phyloP scores from a whole-genome alignment of 2,797 vertebrate species.

The Passerculus sandwichensis region DNA sequence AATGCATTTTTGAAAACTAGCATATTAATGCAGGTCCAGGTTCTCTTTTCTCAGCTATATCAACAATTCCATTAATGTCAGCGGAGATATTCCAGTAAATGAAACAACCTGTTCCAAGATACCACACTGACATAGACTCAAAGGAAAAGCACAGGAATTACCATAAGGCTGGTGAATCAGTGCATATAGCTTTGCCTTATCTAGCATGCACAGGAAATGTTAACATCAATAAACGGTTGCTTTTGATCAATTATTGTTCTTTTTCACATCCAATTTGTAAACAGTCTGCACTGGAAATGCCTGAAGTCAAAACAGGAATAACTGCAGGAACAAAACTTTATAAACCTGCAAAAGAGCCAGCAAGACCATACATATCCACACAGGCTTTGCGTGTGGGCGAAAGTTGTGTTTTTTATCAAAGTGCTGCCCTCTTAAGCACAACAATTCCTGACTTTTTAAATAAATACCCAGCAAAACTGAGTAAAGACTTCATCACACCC shows the following conservation, averaged over 20 bases:
- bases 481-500: not conserved
- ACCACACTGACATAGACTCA: not conserved
- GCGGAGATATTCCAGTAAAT: not conserved
- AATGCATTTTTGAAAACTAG: slow-evolving; percentile 12
- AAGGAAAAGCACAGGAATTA: not conserved
- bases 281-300: slow-evolving; percentile 31
- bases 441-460: not conserved
- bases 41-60: slow-evolving; percentile 3
- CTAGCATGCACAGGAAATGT: not conserved
- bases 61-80: slow-evolving; percentile 14
- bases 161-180: not conserved
- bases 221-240: not conserved
- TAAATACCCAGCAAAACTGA: not conserved
- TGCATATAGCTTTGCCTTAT: not conserved
- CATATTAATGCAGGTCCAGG: not conserved
- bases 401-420: not conserved
- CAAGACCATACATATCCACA: not conserved
- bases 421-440: not conserved
- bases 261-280: slow-evolving; percentile 14
- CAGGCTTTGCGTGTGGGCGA: not conserved
- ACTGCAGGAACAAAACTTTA: slow-evolving; percentile 7
- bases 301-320: slow-evolving; percentile 50
- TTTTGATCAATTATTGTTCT: not conserved
- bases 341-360: not conserved
- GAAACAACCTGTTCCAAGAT: slow-evolving; percentile 26